Percentiles rank a stretch among this genome's conserved stretches.
Conservation (phyloP, 2,888 invertebrate genomes). For the Macroteleia sp. region DNA sequence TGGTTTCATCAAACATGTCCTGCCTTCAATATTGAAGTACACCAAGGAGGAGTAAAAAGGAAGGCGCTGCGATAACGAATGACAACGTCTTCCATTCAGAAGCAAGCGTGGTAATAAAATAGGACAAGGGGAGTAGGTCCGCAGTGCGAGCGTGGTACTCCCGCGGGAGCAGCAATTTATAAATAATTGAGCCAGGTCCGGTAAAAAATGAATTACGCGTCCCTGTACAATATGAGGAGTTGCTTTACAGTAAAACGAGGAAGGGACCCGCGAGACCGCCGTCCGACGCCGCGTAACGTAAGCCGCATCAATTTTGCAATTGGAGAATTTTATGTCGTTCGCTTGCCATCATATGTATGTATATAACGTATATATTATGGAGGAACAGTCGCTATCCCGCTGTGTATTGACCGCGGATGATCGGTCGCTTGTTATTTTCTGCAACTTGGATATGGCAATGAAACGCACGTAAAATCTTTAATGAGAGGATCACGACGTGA, state of each 20-base stretch:
- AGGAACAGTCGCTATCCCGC: conserved; percentile 67
- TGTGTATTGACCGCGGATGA: conserved; percentile 60
- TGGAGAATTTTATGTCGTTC: conserved; percentile 84
- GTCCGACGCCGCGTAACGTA: conserved; percentile 64
- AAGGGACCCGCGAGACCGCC: conserved; percentile 81
- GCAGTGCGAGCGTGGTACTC: conserved; percentile 64
- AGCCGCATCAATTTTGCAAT: conserved; percentile 84
- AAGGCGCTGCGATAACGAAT: conserved; percentile 36
- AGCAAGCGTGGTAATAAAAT: conserved; percentile 52
- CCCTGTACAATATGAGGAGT: conserved; percentile 84
- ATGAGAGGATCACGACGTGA: conserved; percentile 26
- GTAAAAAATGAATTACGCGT: conserved; percentile 84
- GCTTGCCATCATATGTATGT: conserved; percentile 68
- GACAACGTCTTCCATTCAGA: conserved; percentile 39
- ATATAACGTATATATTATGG: conserved; percentile 78
- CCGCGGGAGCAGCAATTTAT: conserved; percentile 83
- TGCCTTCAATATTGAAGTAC: conserved; percentile 1
- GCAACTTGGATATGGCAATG: conserved; percentile 18
- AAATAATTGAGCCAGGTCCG: conserved; percentile 84
- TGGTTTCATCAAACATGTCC: too few relatives aligned
- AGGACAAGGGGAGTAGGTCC: conserved; percentile 46
- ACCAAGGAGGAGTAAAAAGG: neutral
- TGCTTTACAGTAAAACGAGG: conserved; percentile 82
- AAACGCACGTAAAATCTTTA: conserved; percentile 49
- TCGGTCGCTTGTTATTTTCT: conserved; percentile 42